A percentile compares a stretch with the other conserved stretches of the same genome.
Conservation (phyloP, 2,797 vertebrate genomes). For the Microctenopoma steveboyesi region DNA sequence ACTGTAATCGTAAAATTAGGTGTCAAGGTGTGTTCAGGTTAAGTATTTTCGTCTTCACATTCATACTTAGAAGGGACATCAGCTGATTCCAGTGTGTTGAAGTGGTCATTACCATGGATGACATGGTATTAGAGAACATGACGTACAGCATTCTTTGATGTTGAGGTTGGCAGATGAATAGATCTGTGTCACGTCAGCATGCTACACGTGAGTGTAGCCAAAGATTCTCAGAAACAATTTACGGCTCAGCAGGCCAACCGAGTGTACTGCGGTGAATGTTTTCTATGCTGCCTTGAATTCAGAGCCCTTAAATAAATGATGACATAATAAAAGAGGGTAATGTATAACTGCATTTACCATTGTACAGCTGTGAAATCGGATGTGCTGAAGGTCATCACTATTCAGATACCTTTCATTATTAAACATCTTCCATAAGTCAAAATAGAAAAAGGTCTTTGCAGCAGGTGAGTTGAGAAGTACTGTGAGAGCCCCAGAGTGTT, state of each 20-base stretch:
- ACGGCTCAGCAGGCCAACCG: constrained; percentile 17
- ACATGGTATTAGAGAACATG: too few relatives aligned
- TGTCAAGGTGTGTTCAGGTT: too few relatives aligned
- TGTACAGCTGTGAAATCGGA: constrained; percentile 7
- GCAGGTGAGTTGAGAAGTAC: background rate
- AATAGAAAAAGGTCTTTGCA: constrained; percentile 14
- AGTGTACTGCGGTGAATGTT: background rate
- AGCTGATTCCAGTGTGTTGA: too few relatives aligned
- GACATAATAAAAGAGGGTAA: constrained; percentile 2
- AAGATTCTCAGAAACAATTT: background rate
- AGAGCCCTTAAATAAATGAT: constrained; percentile 23
- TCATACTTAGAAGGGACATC: too few relatives aligned
- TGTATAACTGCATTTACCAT: constrained; percentile 26
- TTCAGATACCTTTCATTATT: constrained; percentile 18
- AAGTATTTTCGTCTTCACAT: too few relatives aligned
- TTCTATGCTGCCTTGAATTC: constrained; percentile 4
- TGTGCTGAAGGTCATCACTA: background rate
- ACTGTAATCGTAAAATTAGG: too few relatives aligned
- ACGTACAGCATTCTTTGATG: too few relatives aligned
- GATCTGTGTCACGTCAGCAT: too few relatives aligned
- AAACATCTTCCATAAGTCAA: constrained; percentile 18
- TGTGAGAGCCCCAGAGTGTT: constrained; percentile 5
- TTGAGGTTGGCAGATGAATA: too few relatives aligned
- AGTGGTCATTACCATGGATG: too few relatives aligned
- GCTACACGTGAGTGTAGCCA: too few relatives aligned